These are phyloP conservation scores for Geococcyx californianus DNA, from an alignment of 2,113 vertebrate species.

Conservation along the genomic window DNA sequence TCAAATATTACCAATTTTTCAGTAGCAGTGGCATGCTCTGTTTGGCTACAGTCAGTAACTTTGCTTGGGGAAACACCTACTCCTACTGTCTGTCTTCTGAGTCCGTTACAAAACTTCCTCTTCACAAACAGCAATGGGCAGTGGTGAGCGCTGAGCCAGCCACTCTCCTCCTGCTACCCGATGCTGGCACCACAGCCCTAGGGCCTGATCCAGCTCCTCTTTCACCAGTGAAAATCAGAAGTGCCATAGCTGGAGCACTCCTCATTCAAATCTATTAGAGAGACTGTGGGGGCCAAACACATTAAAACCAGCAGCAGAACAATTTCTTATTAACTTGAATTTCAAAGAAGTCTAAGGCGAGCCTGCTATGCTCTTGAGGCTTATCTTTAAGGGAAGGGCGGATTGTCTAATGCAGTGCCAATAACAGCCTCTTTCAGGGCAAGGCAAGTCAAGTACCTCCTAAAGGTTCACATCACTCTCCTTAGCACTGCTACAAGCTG, in stretches of 20 bases:
- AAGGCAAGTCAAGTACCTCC: neutral
- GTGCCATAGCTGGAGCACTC: neutral
- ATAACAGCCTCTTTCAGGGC: neutral
- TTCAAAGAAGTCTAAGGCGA: conserved; percentile 13
- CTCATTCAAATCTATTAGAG: neutral
- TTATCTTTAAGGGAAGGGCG: conserved; percentile 6
- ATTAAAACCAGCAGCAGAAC: neutral
- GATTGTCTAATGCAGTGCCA: conserved; percentile 1
- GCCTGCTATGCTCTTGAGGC: neutral
- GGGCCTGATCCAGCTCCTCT: neutral
- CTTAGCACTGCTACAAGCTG: neutral
- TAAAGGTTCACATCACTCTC: neutral
- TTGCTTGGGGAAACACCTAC: neutral
- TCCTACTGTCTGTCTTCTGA: neutral
- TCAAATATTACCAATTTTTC: neutral
- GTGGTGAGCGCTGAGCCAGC: neutral
- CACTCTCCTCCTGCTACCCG: neutral
- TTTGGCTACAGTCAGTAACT: neutral
- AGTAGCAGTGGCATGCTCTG: neutral
- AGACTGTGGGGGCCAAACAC: neutral
- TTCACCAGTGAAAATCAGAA: neutral
- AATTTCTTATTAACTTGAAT: neutral
- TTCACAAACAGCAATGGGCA: neutral
- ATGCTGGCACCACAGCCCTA: fast-evolving
- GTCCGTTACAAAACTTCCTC: conserved; percentile 22